Base-by-base conservation (phyloP, 2,113 vertebrate species). In the Capra hircus region DNA sequence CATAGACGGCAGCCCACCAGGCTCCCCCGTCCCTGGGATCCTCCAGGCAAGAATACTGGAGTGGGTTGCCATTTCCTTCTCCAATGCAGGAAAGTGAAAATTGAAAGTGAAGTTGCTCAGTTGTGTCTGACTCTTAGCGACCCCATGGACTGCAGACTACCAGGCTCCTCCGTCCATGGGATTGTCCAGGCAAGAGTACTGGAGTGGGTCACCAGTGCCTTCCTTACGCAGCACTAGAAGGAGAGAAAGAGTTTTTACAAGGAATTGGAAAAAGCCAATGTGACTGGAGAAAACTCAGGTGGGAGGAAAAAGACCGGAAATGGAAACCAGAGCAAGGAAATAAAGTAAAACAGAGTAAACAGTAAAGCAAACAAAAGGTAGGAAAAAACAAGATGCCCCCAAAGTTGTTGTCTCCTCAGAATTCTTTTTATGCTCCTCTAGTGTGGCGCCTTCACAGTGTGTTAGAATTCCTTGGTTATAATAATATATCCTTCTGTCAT, bases 51-150 rank as follows among this genome's bases (percentile, higher is more conserved):
- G n/a, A 21, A 36, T 9, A 2, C n/a, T 11, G 64, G 33, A 71
- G 9, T 21, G 64, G 64, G n/a, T 21, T 36, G 64, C 64, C 64
- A 71, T 71, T 5, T 67, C 64, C 64, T 36, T 67, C 64, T 36
- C n/a, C 64, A 36, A 10, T 21, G 64, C 33, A 8, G 2, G 17
- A 67, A n/a, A 21, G 33, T 67, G 62, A 67, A 19, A n/a, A 67
- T 0, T 10, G 64, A 67, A 67, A 19, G 33, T 67, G 64, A 67
- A 67, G 33, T 67, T 9, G 4, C 8, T 67, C 64, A 67, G 17
- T 67, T 4, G 4, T 67, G 33, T 67, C 17, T 0, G 2, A 67
- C 17, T 67, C 64, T 21, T 19, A 0, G 4, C 4, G 0, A 67
- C 64, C 33, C 33, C 64, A 36, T 11, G 16, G 64, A 67, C 33